A percentile compares a stretch with the other conserved stretches of the same genome.
Conservation (phyloP, 2,113 vertebrate genomes). For the Galemys pyrenaicus region DNA sequence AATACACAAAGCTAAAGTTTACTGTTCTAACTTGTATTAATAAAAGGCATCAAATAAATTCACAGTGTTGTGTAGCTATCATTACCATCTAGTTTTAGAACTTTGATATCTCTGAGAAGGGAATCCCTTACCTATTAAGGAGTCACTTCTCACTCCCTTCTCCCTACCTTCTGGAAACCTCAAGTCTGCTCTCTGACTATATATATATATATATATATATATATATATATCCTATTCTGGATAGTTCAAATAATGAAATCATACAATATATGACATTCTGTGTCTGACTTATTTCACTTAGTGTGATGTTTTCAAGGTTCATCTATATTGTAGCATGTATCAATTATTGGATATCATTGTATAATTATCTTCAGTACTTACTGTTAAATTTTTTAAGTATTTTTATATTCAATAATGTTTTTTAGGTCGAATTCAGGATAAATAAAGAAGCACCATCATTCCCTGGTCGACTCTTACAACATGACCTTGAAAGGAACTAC, state of each 20-base stretch:
- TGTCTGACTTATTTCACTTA: not conserved
- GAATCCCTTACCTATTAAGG: not conserved
- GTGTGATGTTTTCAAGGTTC: not conserved
- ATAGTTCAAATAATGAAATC: not conserved
- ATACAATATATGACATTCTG: not conserved
- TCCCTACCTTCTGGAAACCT: not conserved
- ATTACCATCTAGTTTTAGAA: not conserved
- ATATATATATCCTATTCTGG: not conserved
- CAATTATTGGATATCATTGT: not conserved
- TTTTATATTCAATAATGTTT: constrained; percentile 69
- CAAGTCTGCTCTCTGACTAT: not conserved
- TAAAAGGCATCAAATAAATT: not conserved
- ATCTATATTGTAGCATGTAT: not conserved
- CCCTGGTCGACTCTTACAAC: constrained; percentile 85
- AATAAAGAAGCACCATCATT: constrained; percentile 85
- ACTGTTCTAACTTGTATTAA: not conserved
- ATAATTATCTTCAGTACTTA: constrained; percentile 3
- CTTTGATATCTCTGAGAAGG: not conserved
- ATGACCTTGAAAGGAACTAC: constrained; percentile 87
- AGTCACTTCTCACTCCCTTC: not conserved
- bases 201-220: too few species aligned
- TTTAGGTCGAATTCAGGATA: constrained; percentile 87
- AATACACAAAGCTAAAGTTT: not conserved
- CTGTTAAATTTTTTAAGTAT: not conserved
- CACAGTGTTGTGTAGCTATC: not conserved